These are phyloP conservation scores for Coreius guichenoti DNA, from an alignment of 2,797 vertebrate genomes.

Conservation along the genomic window DNA sequence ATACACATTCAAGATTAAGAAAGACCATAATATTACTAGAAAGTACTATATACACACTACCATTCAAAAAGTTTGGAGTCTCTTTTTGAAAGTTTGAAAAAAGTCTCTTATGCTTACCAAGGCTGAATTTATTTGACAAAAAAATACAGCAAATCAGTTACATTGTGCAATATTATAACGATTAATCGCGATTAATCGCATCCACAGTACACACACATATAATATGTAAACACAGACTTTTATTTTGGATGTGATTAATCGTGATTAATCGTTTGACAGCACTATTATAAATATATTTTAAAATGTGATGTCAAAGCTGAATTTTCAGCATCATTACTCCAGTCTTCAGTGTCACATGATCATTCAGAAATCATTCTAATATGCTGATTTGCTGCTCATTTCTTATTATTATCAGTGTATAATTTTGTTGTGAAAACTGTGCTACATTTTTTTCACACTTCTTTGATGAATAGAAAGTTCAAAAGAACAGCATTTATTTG, in stretches of 20 bases:
- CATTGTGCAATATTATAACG: background rate
- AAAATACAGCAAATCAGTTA: background rate
- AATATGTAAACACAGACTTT: no score
- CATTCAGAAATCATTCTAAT: background rate
- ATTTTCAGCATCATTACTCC: no score
- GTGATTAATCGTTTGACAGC: no score
- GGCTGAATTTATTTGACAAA: background rate
- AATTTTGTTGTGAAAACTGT: background rate
- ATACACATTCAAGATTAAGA: slow-evolving; percentile 44
- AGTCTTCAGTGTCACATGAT: no score
- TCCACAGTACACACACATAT: no score
- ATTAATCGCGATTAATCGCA: no score
- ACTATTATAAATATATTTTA: no score
- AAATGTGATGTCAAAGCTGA: no score
- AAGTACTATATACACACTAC: slow-evolving; percentile 6
- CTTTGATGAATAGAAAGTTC: background rate
- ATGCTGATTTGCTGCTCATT: background rate
- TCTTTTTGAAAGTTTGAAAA: background rate
- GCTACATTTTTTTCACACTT: background rate
- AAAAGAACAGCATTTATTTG: background rate
- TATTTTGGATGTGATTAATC: no score
- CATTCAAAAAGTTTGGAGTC: background rate
- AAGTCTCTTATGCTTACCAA: background rate
- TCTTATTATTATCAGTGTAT: background rate
- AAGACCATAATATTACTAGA: slow-evolving; percentile 23